These are phyloP conservation scores for Centruroides sculpturatus DNA, from an alignment of 1,140 invertebrate genomes.

Conservation along the genomic window DNA sequence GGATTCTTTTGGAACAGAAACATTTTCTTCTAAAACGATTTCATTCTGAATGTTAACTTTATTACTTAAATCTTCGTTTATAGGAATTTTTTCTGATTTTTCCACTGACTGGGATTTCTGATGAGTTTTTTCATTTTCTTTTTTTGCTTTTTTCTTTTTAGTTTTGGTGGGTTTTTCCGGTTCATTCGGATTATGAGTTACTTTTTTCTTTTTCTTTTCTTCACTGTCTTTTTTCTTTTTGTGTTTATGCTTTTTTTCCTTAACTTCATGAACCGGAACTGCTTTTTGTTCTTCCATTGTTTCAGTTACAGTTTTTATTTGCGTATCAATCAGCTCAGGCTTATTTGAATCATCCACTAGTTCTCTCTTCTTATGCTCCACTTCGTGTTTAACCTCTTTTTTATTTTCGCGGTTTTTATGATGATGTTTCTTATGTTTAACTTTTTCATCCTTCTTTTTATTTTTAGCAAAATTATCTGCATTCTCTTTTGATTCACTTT, in stretches of 20 bases:
- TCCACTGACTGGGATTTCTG: no score
- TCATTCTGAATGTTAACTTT: no score
- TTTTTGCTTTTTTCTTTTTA: constrained; percentile 18
- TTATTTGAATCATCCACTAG: constrained; percentile 1
- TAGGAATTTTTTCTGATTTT: no score
- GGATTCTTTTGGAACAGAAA: no score
- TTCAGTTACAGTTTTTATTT: neutral
- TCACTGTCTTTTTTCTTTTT: constrained; percentile 22
- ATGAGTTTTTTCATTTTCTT: constrained; percentile 20
- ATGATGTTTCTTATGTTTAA: constrained; percentile 13
- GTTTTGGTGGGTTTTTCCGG: constrained; percentile 19
- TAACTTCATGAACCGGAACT: constrained; percentile 46
- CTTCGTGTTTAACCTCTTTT: constrained; percentile 2
- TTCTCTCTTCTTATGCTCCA: neutral
- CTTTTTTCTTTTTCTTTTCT: constrained; percentile 25
- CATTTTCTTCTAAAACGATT: no score
- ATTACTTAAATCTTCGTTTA: no score
- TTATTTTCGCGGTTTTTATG: constrained; percentile 10
- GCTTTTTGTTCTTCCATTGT: neutral
- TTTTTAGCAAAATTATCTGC: constrained; percentile 7
- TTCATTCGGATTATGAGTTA: constrained; percentile 11
- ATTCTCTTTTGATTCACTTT: constrained; percentile 19
- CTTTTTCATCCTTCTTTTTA: constrained; percentile 28
- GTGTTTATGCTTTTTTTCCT: constrained; percentile 20
- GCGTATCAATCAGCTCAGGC: neutral